Evolutionary conservation across 2,888 invertebrate genomes (phyloP).

Genomic region (Acrobeloides nanus): DNA sequence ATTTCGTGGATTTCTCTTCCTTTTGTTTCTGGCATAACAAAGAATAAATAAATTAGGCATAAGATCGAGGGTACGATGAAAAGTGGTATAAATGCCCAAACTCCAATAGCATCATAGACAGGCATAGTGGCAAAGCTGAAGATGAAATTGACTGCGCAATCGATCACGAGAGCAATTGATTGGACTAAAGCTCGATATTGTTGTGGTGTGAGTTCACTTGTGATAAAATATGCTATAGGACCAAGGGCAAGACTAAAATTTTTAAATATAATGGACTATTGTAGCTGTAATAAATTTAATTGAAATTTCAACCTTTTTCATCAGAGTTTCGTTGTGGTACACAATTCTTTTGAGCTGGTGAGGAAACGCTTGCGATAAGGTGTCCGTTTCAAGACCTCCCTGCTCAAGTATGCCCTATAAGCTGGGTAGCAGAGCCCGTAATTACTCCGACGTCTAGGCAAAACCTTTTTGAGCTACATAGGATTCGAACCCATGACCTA

Average conservation of each 20-base stretch:
- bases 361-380: no score
- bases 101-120: slow-evolving; percentile 8
- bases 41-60: slow-evolving; percentile 12
- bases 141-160: slow-evolving; percentile 13
- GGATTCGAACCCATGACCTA: no score
- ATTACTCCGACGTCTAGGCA: no score
- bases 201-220: slow-evolving; percentile 22
- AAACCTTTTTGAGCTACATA: no score
- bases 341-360: no score
- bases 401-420: no score
- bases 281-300: not conserved
- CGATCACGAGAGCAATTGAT: slow-evolving; percentile 20
- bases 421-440: no score
- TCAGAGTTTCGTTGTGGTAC: no score
- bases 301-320: no score
- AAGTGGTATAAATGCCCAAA: slow-evolving; percentile 14
- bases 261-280: not conserved
- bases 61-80: slow-evolving; percentile 19
- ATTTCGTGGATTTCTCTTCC: slow-evolving; percentile 22
- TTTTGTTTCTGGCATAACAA: slow-evolving; percentile 22
- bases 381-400: no score
- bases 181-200: slow-evolving; percentile 22
- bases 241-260: slow-evolving; percentile 20
- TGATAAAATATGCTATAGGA: slow-evolving; percentile 27
- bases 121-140: slow-evolving; percentile 12